Percentiles rank a stretch among this genome's conserved stretches.
Conservation (phyloP, 2,113 vertebrate species). For the Megatriorchis doriae region DNA sequence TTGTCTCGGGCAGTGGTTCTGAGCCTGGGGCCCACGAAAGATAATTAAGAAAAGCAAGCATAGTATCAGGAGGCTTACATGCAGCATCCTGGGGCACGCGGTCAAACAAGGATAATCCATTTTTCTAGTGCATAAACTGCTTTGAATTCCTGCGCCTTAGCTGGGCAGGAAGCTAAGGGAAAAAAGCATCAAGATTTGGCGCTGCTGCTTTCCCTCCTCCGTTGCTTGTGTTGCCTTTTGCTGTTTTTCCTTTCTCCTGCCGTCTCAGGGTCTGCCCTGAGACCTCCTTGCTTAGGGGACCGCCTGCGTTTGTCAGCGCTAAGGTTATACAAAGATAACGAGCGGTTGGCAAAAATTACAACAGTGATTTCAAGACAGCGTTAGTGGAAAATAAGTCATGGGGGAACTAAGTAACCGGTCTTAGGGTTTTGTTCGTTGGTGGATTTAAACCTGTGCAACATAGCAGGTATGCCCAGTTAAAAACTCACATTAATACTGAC, state of each 20-base stretch:
- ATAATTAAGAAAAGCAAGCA: neutral
- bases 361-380: neutral
- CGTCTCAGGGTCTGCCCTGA: neutral
- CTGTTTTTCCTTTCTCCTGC: neutral
- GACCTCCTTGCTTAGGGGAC: neutral
- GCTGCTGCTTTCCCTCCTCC: neutral
- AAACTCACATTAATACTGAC: neutral
- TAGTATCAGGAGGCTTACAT: neutral
- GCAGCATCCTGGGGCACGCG: neutral
- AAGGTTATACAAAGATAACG: neutral
- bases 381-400: neutral
- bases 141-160: neutral
- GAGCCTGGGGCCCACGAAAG: neutral
- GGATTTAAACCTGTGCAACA: neutral
- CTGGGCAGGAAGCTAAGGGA: neutral
- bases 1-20: neutral
- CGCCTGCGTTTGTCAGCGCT: neutral
- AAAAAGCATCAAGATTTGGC: neutral
- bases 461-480: neutral
- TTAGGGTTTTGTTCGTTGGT: neutral
- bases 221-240: neutral
- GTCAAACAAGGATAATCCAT: neutral
- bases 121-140: neutral
- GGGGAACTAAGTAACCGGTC: neutral
- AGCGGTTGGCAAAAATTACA: neutral